Conservation (phyloP, 1,140 invertebrate genomes). For the Neuroterus valhalla region DNA sequence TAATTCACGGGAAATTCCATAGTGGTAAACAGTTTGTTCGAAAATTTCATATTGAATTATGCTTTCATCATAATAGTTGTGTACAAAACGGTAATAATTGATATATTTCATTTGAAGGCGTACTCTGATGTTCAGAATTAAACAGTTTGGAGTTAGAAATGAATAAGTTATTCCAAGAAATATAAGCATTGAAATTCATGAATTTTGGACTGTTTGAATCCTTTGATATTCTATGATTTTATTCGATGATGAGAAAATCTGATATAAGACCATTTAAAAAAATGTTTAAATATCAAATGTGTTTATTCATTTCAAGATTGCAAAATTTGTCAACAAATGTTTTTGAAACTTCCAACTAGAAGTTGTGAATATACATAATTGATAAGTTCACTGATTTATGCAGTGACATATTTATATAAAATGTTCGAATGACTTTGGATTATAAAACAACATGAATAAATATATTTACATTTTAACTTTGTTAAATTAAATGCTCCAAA, state of each 20-base stretch:
- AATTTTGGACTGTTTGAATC: not conserved
- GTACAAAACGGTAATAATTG: not conserved
- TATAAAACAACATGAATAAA: too few relatives aligned
- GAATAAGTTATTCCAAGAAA: not conserved
- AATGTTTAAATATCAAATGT: not conserved
- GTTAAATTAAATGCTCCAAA: too few relatives aligned
- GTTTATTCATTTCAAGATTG: not conserved
- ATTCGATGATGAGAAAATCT: not conserved
- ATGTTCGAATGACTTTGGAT: too few relatives aligned
- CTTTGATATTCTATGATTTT: not conserved
- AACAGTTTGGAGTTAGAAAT: not conserved
- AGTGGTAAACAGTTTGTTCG: too few relatives aligned
- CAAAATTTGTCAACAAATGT: not conserved
- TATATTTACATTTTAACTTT: too few relatives aligned
- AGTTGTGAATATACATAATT: constrained; percentile 41
- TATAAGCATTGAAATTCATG: too few relatives aligned
- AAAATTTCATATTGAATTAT: too few relatives aligned
- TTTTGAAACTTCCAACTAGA: not conserved
- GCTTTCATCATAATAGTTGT: too few relatives aligned
- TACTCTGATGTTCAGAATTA: not conserved
- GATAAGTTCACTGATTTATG: constrained; percentile 39
- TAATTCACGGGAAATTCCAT: too few relatives aligned
- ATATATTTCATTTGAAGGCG: not conserved
- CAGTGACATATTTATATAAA: constrained; percentile 22
- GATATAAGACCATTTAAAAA: too few relatives aligned